Evolutionary conservation across 2,113 vertebrate genomes (phyloP).

Genomic region (Tenebrosternarchus preto): DNA sequence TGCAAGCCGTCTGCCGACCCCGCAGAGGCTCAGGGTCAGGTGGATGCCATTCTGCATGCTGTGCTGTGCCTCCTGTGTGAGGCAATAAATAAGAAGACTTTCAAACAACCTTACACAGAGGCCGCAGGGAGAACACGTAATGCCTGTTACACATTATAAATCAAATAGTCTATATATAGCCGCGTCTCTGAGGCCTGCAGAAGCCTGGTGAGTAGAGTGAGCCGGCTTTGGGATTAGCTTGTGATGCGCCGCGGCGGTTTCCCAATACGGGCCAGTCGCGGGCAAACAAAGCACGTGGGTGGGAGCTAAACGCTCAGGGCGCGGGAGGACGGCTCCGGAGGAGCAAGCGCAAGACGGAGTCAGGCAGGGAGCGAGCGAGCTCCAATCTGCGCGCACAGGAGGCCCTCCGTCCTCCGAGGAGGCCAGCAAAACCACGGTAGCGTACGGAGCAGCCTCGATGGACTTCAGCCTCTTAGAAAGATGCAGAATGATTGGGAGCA

Average conservation of each 20-base stretch:
- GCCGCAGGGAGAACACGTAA: neutral
- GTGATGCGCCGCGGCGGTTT: neutral
- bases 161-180: constrained; percentile 30
- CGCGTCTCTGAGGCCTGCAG: neutral
- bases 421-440: no score
- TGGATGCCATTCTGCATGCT: constrained; percentile 7
- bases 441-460: no score
- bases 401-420: no score
- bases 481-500: neutral
- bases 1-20: constrained; percentile 13
- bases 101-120: constrained; percentile 38
- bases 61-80: neutral
- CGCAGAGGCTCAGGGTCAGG: constrained; percentile 6
- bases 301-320: no score
- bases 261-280: neutral
- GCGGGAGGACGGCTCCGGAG: no score
- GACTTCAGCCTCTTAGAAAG: neutral
- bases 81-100: constrained; percentile 35
- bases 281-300: neutral
- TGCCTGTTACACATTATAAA: constrained; percentile 33
- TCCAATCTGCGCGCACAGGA: neutral
- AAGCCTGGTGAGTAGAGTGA: constrained; percentile 12
- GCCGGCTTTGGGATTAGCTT: constrained; percentile 2
- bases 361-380: neutral
- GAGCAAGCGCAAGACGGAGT: neutral